These are phyloP conservation scores for Athripsodes cinereus DNA, from an alignment of 2,888 invertebrate species.

Conservation along the genomic window DNA sequence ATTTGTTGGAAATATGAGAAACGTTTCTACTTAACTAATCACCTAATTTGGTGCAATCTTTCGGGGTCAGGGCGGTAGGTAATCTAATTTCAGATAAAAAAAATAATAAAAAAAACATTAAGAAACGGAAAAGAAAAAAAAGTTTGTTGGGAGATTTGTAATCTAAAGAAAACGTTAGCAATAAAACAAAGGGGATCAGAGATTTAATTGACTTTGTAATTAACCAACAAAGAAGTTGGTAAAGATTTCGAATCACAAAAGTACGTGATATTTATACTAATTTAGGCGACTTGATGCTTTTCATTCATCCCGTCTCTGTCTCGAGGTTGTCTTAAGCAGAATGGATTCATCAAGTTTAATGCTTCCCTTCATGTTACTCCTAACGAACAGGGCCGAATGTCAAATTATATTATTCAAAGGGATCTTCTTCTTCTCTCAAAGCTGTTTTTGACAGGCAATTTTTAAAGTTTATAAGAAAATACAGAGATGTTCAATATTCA, in stretches of 20 bases:
- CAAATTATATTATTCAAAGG: neutral
- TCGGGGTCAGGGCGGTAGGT: too few species aligned
- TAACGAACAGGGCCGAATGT: neutral
- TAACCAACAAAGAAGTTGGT: constrained; percentile 1
- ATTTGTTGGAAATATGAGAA: too few species aligned
- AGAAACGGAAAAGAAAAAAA: neutral
- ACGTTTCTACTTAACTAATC: too few species aligned
- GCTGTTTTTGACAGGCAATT: too few species aligned
- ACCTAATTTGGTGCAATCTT: too few species aligned
- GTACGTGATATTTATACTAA: constrained; percentile 5
- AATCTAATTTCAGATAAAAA: too few species aligned
- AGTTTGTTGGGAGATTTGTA: neutral
- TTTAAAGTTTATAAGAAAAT: too few species aligned
- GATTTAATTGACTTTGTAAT: constrained; percentile 10
- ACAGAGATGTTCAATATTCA: too few species aligned
- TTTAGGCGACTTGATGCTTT: neutral
- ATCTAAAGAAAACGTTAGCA: neutral
- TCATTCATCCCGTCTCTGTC: neutral
- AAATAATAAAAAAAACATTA: neutral
- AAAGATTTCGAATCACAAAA: constrained; percentile 2
- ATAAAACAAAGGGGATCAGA: constrained; percentile 4
- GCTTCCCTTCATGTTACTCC: neutral
- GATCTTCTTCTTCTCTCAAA: too few species aligned
- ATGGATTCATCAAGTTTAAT: neutral
- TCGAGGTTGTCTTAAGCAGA: neutral